Percentiles rank a stretch among this genome's conserved stretches.
These are phyloP conservation scores for Chloebia gouldiae DNA, from an alignment of 2,113 vertebrate genomes.

Conservation along the genomic window DNA sequence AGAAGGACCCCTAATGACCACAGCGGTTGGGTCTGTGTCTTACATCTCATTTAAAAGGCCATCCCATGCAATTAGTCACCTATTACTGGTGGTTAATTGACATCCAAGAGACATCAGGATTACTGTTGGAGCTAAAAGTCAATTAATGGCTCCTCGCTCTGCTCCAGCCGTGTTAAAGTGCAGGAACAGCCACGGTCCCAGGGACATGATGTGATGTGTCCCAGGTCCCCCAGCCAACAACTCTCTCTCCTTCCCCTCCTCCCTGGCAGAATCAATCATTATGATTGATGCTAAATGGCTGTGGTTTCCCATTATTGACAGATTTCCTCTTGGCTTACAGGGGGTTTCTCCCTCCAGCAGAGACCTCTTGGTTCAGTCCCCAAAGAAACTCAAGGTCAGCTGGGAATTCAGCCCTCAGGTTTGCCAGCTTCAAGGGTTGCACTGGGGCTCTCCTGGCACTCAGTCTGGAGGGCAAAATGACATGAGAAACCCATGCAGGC, in stretches of 20 bases:
- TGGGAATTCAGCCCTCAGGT: not conserved
- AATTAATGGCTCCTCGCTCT: slow-evolving; percentile 44
- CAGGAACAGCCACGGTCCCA: not conserved
- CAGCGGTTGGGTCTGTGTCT: not conserved
- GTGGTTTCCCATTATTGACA: not conserved
- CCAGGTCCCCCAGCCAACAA: not conserved
- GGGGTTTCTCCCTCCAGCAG: not conserved
- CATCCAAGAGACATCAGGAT: slow-evolving; percentile 38
- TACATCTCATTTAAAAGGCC: slow-evolving; percentile 37
- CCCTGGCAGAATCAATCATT: not conserved
- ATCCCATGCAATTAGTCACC: slow-evolving; percentile 47
- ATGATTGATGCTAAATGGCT: not conserved
- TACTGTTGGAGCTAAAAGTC: slow-evolving; percentile 44
- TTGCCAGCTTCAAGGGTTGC: not conserved
- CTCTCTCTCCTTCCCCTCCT: not conserved
- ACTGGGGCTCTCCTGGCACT: not conserved
- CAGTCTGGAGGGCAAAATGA: not conserved
- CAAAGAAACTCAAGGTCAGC: not conserved
- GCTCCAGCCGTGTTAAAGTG: not conserved
- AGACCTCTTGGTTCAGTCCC: not conserved
- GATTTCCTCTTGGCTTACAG: not conserved
- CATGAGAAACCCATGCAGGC: not conserved
- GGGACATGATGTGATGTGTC: not conserved
- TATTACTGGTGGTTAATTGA: slow-evolving; percentile 56
- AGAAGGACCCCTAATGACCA: slow-evolving; percentile 12